Base-by-base conservation (phyloP, 2,797 vertebrate species). In the Tamandua tetradactyla region DNA sequence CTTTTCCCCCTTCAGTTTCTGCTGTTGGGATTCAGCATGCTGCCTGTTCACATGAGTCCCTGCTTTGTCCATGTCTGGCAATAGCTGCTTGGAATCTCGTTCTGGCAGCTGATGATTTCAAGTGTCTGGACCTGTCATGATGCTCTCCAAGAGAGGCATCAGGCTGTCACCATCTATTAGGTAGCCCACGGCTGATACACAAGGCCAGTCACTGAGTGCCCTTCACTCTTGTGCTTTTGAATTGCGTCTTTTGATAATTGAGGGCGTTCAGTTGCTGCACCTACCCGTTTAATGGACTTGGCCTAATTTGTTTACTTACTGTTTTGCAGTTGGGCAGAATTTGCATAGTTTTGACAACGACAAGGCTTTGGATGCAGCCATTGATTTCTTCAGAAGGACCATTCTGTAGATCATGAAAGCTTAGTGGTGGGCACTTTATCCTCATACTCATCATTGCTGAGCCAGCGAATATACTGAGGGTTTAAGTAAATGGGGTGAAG, bases 21-120 rank as follows among this genome's bases (percentile, higher is more conserved):
- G 68, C 0, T 64, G 30, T 89, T 59, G 2, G 82, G 64, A 82
- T 89, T 89, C 32, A 64, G 42, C 96, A 75, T 9, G 15, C 59
- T 96, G 93, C 42, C 94, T 97, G 87, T 35, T 96, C 82, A n/a
- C 55, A 10, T 20, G 72, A 93, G 12, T 37, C 74, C 96, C 87
- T 92, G 4, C 94, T 97, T 95, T 94, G 92, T 94, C 92, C 95
- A 55, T 35, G 61, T 68, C 87, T 96, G 89, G 78, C 88, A 96
- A 72, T 82, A 35, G 75, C 94, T 95, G 55, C 15, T 94, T 95
- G 95, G 90, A 98, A 82, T 14, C 35, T 96, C 0, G 64, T 49
- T 94, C 89, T 98, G 96, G 96, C 92, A 97, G 78, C 87, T 94
- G 92, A 69, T 82, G 57, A 64, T 92, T 97, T 90, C 97, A 97